Percentiles rank a stretch among this genome's conserved stretches.
Evolutionary conservation across 1,140 invertebrate species (phyloP).

Genomic region (Calycopis cecrops): DNA sequence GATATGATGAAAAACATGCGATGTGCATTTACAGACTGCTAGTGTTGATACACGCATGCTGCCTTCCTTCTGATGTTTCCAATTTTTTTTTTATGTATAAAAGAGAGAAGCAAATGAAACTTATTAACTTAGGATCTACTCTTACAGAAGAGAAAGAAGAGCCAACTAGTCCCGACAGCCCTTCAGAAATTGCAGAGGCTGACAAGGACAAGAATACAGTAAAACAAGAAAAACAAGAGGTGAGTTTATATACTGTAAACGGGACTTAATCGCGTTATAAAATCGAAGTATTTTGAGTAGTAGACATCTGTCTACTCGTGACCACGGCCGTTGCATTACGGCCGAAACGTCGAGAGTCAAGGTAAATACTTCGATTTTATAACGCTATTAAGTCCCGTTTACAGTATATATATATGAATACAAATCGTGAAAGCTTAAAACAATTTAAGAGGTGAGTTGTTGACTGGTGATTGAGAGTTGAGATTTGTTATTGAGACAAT

Average conservation of each 20-base stretch:
- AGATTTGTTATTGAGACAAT: too few species aligned
- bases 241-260: conserved; percentile 21
- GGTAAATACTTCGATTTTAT: too few species aligned
- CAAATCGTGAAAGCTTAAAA: too few species aligned
- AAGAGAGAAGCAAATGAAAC: neutral
- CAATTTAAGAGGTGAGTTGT: conserved; percentile 42
- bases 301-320: too few species aligned
- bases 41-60: conserved; percentile 54
- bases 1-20: conserved; percentile 38
- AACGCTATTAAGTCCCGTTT: too few species aligned
- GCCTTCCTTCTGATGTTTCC: conserved; percentile 52
- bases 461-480: too few species aligned
- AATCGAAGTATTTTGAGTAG: too few species aligned
- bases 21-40: conserved; percentile 43
- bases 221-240: conserved; percentile 63
- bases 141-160: conserved; percentile 55
- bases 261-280: too few species aligned
- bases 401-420: too few species aligned
- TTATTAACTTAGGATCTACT: neutral
- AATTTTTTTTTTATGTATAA: neutral
- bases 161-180: conserved; percentile 39
- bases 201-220: conserved; percentile 43
- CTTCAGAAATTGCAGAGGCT: conserved; percentile 27
- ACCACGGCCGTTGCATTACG: too few species aligned
- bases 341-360: too few species aligned